Evolutionary conservation across 2,888 invertebrate genomes (phyloP).

Genomic region (Clunio marinus): DNA sequence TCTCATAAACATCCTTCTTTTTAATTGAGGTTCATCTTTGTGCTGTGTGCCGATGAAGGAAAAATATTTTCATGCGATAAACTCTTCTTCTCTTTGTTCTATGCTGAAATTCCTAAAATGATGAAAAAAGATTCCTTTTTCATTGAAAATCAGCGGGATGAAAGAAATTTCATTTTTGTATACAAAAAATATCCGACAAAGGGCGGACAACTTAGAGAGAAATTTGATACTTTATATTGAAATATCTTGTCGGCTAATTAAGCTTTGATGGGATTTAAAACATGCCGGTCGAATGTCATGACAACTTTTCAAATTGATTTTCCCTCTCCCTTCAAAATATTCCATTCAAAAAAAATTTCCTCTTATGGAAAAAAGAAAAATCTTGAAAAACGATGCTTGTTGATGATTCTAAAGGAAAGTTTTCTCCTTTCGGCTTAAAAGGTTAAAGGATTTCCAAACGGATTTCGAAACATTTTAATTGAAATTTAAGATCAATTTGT

Average conservation of each 20-base stretch:
- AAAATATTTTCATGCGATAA: not conserved
- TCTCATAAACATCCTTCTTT: not conserved
- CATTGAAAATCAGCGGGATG: not conserved
- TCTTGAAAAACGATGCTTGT: not conserved
- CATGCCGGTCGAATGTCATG: not conserved
- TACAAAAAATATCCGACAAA: too few species aligned
- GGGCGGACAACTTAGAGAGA: not conserved
- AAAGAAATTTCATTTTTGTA: not conserved
- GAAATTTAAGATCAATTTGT: conserved; percentile 17
- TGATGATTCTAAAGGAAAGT: not conserved
- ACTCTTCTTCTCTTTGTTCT: too few species aligned
- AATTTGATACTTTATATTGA: too few species aligned
- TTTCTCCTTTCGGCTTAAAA: conserved; percentile 4
- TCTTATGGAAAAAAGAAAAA: not conserved
- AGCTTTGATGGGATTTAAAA: too few species aligned
- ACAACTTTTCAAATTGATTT: not conserved
- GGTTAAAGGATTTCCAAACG: conserved; percentile 6
- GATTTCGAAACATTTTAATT: conserved; percentile 9
- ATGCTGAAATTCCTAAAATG: not conserved
- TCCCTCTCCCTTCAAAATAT: not conserved
- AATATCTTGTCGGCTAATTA: too few species aligned
- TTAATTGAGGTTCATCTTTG: not conserved
- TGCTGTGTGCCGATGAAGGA: not conserved
- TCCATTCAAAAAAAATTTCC: not conserved
- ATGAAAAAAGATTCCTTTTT: not conserved